phyloP scores from a whole-genome alignment of 2,113 vertebrate genomes.

The Todiramphus saurophagus region DNA sequence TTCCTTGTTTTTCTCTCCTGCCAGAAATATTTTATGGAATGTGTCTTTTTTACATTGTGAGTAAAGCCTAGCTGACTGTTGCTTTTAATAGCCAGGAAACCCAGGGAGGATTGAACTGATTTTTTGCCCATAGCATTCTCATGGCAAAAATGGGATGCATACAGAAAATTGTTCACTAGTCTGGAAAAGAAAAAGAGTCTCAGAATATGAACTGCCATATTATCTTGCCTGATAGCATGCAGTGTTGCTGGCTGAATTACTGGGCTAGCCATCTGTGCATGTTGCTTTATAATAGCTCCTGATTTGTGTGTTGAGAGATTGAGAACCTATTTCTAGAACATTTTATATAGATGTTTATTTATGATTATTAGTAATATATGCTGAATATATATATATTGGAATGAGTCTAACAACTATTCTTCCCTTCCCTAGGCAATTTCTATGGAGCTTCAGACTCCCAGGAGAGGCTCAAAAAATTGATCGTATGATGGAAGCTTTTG shows the following conservation, averaged over 20 bases:
- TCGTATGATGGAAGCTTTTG: conserved; percentile 98
- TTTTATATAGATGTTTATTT: background rate
- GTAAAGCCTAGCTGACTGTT: background rate
- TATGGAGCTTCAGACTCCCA: conserved; percentile 97
- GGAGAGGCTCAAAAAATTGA: conserved; percentile 98
- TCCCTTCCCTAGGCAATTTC: conserved; percentile 84
- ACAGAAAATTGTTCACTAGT: conserved; percentile 52
- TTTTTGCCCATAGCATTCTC: conserved; percentile 34
- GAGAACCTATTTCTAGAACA: conserved; percentile 13
- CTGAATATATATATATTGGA: background rate
- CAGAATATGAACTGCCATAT: conserved; percentile 29
- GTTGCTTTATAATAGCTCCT: conserved; percentile 51
- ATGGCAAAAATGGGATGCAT: conserved; percentile 66
- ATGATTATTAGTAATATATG: background rate
- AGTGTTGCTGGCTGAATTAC: conserved; percentile 57
- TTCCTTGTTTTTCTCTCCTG: background rate
- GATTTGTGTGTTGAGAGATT: conserved; percentile 39
- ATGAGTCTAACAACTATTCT: background rate
- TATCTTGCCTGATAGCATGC: conserved; percentile 64
- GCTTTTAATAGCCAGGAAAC: conserved; percentile 1
- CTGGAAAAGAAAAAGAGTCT: conserved; percentile 16
- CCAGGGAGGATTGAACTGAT: background rate
- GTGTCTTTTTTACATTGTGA: background rate
- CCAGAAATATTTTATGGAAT: background rate
- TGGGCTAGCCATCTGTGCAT: conserved; percentile 67